Percentiles rank a stretch among this genome's conserved stretches.
These are phyloP conservation scores for Corythucha ciliata DNA, from an alignment of 2,888 invertebrate species.

Conservation along the genomic window DNA sequence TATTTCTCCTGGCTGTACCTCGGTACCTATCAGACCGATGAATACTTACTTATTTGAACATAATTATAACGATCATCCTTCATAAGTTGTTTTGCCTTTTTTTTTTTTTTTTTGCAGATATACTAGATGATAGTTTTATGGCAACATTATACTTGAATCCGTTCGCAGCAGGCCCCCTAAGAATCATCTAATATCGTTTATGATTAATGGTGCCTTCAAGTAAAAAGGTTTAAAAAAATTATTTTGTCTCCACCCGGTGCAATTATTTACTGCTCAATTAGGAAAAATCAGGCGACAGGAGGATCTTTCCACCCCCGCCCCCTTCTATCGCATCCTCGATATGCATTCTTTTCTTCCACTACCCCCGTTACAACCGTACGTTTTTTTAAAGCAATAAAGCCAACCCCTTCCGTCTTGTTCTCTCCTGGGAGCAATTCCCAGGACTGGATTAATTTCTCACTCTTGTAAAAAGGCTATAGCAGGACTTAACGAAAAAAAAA, in stretches of 20 bases:
- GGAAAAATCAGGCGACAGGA: slow-evolving; percentile 29
- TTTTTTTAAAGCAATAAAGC: slow-evolving; percentile 27
- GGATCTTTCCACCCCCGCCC: slow-evolving; percentile 26
- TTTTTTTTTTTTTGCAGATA: no score
- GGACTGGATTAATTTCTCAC: slow-evolving; percentile 29
- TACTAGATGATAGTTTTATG: no score
- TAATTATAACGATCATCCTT: no score
- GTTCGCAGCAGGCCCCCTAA: no score
- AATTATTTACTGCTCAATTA: slow-evolving; percentile 31
- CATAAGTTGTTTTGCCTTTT: no score
- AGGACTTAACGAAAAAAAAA: neutral
- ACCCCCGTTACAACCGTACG: neutral
- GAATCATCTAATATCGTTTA: no score
- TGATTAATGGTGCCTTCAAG: neutral
- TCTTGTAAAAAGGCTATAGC: slow-evolving; percentile 23
- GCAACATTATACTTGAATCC: no score
- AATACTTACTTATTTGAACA: no score
- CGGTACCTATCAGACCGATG: no score
- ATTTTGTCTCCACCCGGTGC: slow-evolving; percentile 6
- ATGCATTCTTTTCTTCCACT: no score
- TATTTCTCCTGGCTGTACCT: no score
- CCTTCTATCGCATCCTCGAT: no score
- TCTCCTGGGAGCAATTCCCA: slow-evolving; percentile 22
- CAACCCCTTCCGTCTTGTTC: slow-evolving; percentile 13
- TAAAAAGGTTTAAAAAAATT: neutral